phyloP scores from a whole-genome alignment of 2,797 vertebrate species.

The Dermochelys coriacea region DNA sequence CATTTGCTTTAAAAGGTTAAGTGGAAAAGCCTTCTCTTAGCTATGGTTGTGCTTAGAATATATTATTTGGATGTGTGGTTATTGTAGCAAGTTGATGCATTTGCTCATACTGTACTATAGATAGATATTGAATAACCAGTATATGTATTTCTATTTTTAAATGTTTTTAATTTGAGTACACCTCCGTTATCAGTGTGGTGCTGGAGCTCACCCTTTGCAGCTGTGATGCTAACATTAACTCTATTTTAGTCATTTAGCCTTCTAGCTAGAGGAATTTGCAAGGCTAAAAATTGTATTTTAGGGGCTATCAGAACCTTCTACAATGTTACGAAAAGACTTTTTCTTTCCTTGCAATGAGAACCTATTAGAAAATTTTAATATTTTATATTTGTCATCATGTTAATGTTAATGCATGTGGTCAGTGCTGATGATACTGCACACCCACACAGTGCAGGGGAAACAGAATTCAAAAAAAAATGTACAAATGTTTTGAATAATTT shows the following conservation, averaged over 20 bases:
- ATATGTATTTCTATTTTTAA: neutral
- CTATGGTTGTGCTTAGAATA: neutral
- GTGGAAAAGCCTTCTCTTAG: neutral
- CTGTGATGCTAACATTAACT: neutral
- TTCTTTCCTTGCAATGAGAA: neutral
- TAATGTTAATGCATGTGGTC: neutral
- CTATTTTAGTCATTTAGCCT: neutral
- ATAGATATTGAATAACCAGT: neutral
- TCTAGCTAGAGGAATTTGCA: neutral
- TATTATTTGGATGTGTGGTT: conserved; percentile 1
- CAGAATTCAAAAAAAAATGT: neutral
- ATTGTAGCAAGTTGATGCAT: neutral
- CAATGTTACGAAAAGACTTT: neutral
- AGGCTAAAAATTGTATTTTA: neutral
- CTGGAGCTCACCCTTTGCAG: neutral
- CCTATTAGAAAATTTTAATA: neutral
- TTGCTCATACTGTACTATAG: neutral
- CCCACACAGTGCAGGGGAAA: neutral
- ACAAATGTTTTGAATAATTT: neutral
- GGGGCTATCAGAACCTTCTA: neutral
- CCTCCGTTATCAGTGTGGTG: neutral
- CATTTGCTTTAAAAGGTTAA: neutral
- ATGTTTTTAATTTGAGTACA: neutral
- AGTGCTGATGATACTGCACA: neutral
- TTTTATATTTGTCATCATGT: neutral